Evolutionary conservation across 2,797 vertebrate genomes (phyloP).

Genomic region (Decapterus maruadsi): DNA sequence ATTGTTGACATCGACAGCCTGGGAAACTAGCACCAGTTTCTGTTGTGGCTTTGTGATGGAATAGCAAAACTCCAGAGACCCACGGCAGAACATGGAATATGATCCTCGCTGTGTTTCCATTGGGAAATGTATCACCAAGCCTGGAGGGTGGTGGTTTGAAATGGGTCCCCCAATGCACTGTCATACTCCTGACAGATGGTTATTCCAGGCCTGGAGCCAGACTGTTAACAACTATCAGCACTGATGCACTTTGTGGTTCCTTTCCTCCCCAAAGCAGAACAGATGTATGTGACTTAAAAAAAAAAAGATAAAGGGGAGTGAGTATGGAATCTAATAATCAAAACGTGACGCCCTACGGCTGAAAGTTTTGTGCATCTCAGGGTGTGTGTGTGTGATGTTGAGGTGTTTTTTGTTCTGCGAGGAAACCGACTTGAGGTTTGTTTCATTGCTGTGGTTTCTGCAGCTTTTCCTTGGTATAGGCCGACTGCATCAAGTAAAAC

Average conservation of each 20-base stretch:
- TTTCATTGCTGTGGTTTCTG: neutral
- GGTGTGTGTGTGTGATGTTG: neutral
- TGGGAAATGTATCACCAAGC: slow-evolving; percentile 37
- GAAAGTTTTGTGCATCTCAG: neutral
- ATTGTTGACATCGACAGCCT: neutral
- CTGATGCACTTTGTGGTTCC: slow-evolving; percentile 5
- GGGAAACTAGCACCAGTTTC: slow-evolving; percentile 29
- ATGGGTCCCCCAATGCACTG: slow-evolving; percentile 25
- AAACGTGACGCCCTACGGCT: neutral
- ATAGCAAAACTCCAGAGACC: slow-evolving; percentile 23
- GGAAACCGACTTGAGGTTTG: neutral
- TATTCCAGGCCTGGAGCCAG: slow-evolving; percentile 53
- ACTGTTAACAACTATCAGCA: slow-evolving; percentile 21
- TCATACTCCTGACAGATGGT: slow-evolving; percentile 44
- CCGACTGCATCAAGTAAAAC: accelerated
- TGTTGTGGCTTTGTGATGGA: slow-evolving; percentile 49
- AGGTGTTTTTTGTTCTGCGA: neutral
- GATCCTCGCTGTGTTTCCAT: slow-evolving; percentile 54
- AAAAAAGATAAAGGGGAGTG: slow-evolving; percentile 11
- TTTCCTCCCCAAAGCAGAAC: neutral
- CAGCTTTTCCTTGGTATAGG: neutral
- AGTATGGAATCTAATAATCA: slow-evolving; percentile 13
- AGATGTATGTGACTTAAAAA: slow-evolving; percentile 2
- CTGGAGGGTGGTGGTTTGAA: slow-evolving; percentile 51
- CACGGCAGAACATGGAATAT: slow-evolving; percentile 43